phyloP scores from a whole-genome alignment of 30 jellyfish, hydroid and myxozoan genomes.

The Mastigias papua region DNA sequence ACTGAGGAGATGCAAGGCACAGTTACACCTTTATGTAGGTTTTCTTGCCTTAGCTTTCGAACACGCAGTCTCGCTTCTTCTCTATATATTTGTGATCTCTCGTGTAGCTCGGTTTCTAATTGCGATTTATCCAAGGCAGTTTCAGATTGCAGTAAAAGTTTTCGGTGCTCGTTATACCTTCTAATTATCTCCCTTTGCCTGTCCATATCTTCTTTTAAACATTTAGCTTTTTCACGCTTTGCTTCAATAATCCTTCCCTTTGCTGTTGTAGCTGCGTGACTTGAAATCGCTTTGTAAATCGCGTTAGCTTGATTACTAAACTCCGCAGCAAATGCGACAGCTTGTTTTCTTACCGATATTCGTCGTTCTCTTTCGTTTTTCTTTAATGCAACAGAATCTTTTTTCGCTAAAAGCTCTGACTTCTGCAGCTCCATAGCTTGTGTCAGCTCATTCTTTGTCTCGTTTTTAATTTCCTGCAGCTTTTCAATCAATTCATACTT shows the following conservation, averaged over 20 bases:
- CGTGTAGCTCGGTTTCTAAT: conserved; percentile 28
- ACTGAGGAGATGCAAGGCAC: conserved; percentile 39
- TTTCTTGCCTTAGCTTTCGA: conserved; percentile 1
- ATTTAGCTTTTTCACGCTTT: conserved; percentile 12
- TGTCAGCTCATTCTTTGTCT: background rate
- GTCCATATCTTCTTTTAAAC: background rate
- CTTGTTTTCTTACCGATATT: background rate
- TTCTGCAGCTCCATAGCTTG: conserved; percentile 11
- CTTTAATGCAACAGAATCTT: conserved; percentile 15
- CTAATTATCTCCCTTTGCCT: conserved; percentile 66
- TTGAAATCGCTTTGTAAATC: conserved; percentile 57
- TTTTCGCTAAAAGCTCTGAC: conserved; percentile 18
- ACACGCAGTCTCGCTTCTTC: conserved; percentile 55
- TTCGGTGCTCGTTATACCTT: conserved; percentile 57
- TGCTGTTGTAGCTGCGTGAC: conserved; percentile 24
- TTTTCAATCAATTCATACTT: conserved; percentile 1
- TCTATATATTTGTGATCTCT: conserved; percentile 12
- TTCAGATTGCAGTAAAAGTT: conserved; percentile 51
- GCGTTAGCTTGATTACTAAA: conserved; percentile 69
- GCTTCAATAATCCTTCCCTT: conserved; percentile 3
- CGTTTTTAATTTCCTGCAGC: background rate
- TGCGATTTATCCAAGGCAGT: conserved; percentile 53
- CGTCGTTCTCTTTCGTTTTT: conserved; percentile 5
- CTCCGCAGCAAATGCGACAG: conserved; percentile 48
- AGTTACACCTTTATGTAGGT: background rate